Conservation (phyloP, 2,797 vertebrate genomes). For the Melanogrammus aeglefinus region DNA sequence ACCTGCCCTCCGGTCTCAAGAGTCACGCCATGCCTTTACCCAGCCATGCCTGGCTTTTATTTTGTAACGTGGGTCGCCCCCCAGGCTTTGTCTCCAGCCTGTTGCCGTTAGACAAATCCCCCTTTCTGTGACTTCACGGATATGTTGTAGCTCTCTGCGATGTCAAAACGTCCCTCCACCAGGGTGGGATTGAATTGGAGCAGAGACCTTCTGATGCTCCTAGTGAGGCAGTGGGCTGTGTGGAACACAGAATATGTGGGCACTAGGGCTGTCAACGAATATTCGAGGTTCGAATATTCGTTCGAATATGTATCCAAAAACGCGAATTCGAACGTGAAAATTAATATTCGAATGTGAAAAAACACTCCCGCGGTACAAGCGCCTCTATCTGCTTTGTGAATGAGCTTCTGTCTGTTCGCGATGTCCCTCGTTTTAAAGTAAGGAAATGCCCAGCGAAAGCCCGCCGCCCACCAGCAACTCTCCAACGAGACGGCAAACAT, state of each 20-base stretch:
- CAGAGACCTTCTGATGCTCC: background rate
- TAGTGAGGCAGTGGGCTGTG: background rate
- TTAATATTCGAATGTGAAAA: too few relatives aligned
- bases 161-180: background rate
- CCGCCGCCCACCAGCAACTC: too few relatives aligned
- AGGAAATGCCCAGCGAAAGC: too few relatives aligned
- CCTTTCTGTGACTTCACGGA: constrained; percentile 3
- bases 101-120: constrained; percentile 27
- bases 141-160: constrained; percentile 13
- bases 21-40: constrained; percentile 22
- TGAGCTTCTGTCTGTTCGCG: too few relatives aligned
- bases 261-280: too few relatives aligned
- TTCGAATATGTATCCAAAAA: too few relatives aligned
- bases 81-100: constrained; percentile 30
- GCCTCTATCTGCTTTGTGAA: too few relatives aligned
- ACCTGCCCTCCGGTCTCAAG: constrained; percentile 22
- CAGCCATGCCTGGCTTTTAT: constrained; percentile 7
- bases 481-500: too few relatives aligned
- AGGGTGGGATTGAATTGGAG: constrained; percentile 19
- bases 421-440: too few relatives aligned
- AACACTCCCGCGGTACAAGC: too few relatives aligned
- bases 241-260: constrained; percentile 3
- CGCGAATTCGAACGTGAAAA: too few relatives aligned
- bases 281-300: too few relatives aligned
- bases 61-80: constrained; percentile 15